Evolutionary conservation across 1,140 invertebrate species (phyloP).

Genomic region (Oedothorax gibbosus): DNA sequence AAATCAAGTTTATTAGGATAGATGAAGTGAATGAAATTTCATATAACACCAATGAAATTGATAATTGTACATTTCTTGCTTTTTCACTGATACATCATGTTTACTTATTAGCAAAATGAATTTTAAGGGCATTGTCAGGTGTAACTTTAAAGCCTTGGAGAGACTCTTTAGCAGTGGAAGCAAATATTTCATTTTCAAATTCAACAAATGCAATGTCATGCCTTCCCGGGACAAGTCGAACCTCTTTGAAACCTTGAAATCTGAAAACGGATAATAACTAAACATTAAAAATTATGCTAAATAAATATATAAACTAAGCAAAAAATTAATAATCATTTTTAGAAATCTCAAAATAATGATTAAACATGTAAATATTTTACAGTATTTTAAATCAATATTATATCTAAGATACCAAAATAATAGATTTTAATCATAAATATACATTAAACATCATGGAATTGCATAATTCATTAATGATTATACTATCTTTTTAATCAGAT

Average conservation of each 20-base stretch:
- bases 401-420: too few relatives aligned
- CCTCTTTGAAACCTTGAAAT: conserved; percentile 99
- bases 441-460: neutral
- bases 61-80: too few relatives aligned
- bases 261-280: conserved; percentile 68
- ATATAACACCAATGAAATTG: too few relatives aligned
- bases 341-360: too few relatives aligned
- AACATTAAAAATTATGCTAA: neutral
- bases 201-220: conserved; percentile 99
- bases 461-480: neutral
- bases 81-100: too few relatives aligned
- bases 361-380: too few relatives aligned
- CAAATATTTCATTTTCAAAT: conserved; percentile 97
- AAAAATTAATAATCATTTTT: neutral
- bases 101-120: conserved; percentile 99
- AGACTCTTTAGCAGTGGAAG: conserved; percentile 94
- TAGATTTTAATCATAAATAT: too few relatives aligned
- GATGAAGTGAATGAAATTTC: too few relatives aligned
- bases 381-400: too few relatives aligned
- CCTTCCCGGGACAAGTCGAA: conserved; percentile 95
- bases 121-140: conserved; percentile 98
- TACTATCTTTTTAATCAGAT: neutral
- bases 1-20: too few relatives aligned
- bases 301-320: neutral
- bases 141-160: conserved; percentile 99